These are phyloP conservation scores for Seira ritae DNA, from an alignment of 2,888 invertebrate species.

Conservation along the genomic window DNA sequence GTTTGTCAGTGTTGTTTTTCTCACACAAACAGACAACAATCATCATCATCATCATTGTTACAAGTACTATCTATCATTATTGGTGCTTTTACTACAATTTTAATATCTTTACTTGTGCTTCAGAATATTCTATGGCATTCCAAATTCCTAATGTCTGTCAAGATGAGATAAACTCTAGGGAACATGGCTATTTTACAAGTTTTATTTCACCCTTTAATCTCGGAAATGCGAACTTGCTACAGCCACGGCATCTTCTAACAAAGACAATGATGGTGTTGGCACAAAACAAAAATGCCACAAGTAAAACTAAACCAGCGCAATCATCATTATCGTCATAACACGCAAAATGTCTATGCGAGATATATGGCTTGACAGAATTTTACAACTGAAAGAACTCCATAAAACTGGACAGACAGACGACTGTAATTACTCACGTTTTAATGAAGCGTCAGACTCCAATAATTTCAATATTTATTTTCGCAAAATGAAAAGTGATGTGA, in stretches of 20 bases:
- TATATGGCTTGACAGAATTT: neutral
- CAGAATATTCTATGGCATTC: neutral
- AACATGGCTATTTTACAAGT: neutral
- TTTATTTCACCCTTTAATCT: neutral
- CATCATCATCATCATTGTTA: neutral
- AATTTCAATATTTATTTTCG: neutral
- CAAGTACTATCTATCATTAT: neutral
- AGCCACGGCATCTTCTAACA: too few species aligned
- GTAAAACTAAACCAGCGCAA: neutral
- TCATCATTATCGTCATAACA: neutral
- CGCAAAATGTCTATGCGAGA: neutral
- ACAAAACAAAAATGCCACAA: too few species aligned
- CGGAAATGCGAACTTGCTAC: too few species aligned
- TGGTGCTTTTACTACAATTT: neutral
- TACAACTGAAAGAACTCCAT: neutral
- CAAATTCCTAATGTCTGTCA: neutral
- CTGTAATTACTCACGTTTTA: neutral
- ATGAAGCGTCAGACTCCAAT: neutral
- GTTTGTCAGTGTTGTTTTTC: conserved; percentile 2
- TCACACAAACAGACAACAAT: neutral
- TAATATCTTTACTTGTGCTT: neutral
- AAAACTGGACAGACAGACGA: neutral
- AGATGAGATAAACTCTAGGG: neutral
- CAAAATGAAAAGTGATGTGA: neutral
- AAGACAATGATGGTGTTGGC: too few species aligned